Evolutionary conservation across 1,140 invertebrate genomes (phyloP).

Genomic region (Anastatus disparis): DNA sequence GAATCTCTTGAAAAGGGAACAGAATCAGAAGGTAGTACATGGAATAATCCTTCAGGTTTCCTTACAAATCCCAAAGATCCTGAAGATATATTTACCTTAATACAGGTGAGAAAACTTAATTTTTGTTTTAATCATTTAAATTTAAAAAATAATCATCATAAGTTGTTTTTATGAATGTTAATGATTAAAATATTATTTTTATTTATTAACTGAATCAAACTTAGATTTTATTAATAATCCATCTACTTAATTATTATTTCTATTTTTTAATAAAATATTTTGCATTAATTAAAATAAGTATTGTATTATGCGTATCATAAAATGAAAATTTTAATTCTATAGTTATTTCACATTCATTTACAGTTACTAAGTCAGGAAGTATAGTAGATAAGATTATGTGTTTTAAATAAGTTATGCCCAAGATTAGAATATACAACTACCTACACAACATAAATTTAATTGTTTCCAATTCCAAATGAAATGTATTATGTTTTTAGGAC

Average conservation of each 20-base stretch:
- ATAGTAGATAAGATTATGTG: not conserved
- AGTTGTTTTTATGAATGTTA: slow-evolving; percentile 4
- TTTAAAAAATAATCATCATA: not conserved
- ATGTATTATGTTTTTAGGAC: slow-evolving; percentile 55
- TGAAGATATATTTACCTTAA: slow-evolving; percentile 62
- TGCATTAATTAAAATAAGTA: no score
- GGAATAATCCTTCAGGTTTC: slow-evolving; percentile 64
- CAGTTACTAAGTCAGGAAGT: not conserved
- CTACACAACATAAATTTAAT: no score
- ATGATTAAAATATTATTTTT: not conserved
- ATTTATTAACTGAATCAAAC: no score
- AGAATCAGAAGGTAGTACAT: slow-evolving; percentile 63
- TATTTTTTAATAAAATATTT: no score
- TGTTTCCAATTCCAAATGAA: not conserved
- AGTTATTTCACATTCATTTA: not conserved
- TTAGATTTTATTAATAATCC: no score
- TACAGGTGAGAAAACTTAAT: slow-evolving; percentile 57
- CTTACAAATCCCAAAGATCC: slow-evolving; percentile 56
- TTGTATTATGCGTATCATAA: no score
- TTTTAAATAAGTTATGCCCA: not conserved
- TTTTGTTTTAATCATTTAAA: not conserved
- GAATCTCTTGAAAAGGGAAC: slow-evolving; percentile 70
- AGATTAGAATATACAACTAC: not conserved
- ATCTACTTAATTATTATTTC: no score
- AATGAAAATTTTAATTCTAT: no score